Base-by-base conservation (phyloP, 2,113 vertebrate species). In the Hoplias malabaricus region DNA sequence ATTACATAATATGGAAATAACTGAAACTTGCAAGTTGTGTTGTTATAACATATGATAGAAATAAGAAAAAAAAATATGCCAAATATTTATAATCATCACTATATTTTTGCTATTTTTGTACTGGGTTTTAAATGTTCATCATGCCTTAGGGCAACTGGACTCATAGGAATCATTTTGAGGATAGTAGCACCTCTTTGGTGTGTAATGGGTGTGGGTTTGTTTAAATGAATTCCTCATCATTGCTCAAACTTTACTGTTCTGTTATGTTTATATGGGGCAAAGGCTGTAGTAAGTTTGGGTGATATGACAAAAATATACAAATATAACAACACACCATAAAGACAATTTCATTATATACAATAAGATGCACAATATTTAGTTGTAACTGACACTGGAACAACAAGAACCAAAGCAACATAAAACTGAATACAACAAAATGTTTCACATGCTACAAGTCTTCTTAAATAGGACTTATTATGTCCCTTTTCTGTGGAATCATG, bases 1-100 rank as follows among this genome's bases (percentile, higher is more conserved):
- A 42, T 65, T 74, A 63, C 62, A 69, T 59, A 71, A 86, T 63
- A 36, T 78, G 59, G 61, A 80, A 83, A 79, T 73, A 1, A 79
- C 53, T 73, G 46, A 83, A 71, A 74, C 62, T 81, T 80, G 80
- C 77, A 82, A 86, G 82, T 69, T 86, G 88, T 82, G 82, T 85
- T 80, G 88, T 85, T 66, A 76, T 73, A 78, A 74, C 13, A 38
- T 56, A 66, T n/a, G n/a, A n/a, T n/a, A n/a, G n/a, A n/a, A n/a
- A n/a, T n/a, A n/a, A n/a, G n/a, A n/a, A n/a, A n/a, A n/a, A n/a
- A n/a, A n/a, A n/a, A n/a, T n/a, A n/a, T 12, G 6, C 29, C 46
- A 14, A 31, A 62, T 36, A 4, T 36, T 66, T 66, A 54, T 66
- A 29, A 75, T 3, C 21, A 54, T 4, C 6, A 12, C 16, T n/a